Evolutionary conservation across 1,140 invertebrate species (phyloP).

Genomic region (Aphis craccivora): DNA sequence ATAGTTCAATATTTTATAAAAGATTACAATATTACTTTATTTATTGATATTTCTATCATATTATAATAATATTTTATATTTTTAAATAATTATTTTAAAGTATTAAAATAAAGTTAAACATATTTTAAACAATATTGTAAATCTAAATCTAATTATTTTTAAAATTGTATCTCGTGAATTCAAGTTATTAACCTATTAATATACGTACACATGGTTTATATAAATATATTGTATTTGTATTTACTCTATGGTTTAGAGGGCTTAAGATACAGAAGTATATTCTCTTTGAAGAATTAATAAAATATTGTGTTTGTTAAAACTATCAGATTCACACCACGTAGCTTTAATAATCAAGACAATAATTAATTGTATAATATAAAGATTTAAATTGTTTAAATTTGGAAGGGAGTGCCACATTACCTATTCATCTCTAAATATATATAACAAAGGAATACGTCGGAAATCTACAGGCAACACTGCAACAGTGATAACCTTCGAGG

Average conservation of each 20-base stretch:
- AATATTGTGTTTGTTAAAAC: background rate
- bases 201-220: background rate
- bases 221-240: background rate
- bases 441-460: background rate
- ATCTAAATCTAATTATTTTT: background rate
- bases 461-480: background rate
- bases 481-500: conserved; percentile 4
- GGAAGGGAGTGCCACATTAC: background rate
- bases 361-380: background rate
- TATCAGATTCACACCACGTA: background rate
- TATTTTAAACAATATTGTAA: background rate
- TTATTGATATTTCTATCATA: background rate
- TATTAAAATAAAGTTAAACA: background rate
- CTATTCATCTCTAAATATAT: background rate
- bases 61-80: background rate
- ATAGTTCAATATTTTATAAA: background rate
- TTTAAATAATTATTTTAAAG: background rate
- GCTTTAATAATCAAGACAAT: background rate
- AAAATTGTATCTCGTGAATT: background rate
- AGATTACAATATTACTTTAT: background rate
- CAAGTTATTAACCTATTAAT: background rate
- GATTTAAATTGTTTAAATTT: background rate
- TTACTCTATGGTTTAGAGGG: background rate
- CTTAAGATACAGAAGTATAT: background rate
- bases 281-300: background rate